Evolutionary conservation across 1,140 invertebrate genomes (phyloP), one percentile per base, ranked within the genome.

Genomic region (Bursaphelenchus mucronatus): DNA sequence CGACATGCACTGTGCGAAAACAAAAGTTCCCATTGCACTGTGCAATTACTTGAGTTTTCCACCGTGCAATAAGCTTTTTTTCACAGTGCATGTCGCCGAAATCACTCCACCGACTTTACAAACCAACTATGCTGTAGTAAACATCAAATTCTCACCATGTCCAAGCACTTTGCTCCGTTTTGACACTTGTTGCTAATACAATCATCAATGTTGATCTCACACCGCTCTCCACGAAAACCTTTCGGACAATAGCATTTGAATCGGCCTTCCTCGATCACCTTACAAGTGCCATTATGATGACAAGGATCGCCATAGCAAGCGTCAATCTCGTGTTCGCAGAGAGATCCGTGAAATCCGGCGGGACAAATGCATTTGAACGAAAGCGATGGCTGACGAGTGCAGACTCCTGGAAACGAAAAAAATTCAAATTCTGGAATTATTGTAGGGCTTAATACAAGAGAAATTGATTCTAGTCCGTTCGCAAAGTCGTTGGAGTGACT

Each of bases 241-340:
- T 77, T 66, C 1, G 39, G 13, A 63, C 76, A 80, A 10, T 59
- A 21, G 58, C 76, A 78, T 21, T 66, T 61, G 68, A 78, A 78
- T 6, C 76, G 67, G 8, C 76, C 76, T 53, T 71, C 74, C 63
- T 78, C 61, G 10, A 66, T 65, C 11, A 76, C 70, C 63, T 67
- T 62, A 54, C 76, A 78, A 8, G 58, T 70, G 6, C 72, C 76
- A 63, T 79, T 79, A 52, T 78, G 79, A 13, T 68, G 17, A 46
- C 76, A 95, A 0, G 91, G 92, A 46, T 86, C 85, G 1, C 87
- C 88, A 83, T 94, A 91, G 82, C 94, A 97, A 9, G 89, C 90
- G 82, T 92, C 92, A 50, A 93, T 87, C 5, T 87, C 86, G 68
- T 94, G 90, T 83, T 97, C 93, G 83, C 94, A 97, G 9, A 95